Base-by-base conservation (phyloP, 92 coral and sea anemone genomes). In the Paramuricea clavata region DNA sequence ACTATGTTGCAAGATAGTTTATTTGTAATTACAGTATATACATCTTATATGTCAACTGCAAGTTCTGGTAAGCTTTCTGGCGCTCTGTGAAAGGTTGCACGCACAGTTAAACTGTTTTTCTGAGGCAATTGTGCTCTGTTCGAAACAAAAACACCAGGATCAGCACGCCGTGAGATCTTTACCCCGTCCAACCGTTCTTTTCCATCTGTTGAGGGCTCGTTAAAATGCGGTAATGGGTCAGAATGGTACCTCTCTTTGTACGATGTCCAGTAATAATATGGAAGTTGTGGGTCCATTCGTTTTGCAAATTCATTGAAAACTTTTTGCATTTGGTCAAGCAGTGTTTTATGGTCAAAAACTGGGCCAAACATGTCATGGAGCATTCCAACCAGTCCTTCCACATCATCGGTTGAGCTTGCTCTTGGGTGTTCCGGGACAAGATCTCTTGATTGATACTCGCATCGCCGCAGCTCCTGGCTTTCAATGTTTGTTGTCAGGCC, bases 371-470 rank as follows among this genome's bases (percentile, higher is more conserved):
- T 8, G 25, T 78, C 68, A 52, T 78, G 83, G 11, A 78, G 70
- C 5, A n/a, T 49, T 28, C 33, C 35, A 5, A 78, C 65, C 41
- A 78, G 39, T 27, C 70, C 83, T n/a, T 78, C 83, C 0, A 90
- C 95, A 81, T 89, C 93, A 69, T 92, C 91, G 13, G 95, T 89
- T 19, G 95, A 86, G 0, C 87, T 64, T 19, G 92, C 89, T 70
- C 91, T 76, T 12, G 90, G 90, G 70, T 92, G 92, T 83, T 92
- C 95, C 28, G 92, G 87, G 7, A 83, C 81, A 19, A 92, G 57
- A 2, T 31, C 68, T 30, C 70, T 28, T 28, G 25, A 31, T 41
- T 19, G 26, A 8, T 82, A 56, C 30, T 82, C 82, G 1, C 8
- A 44, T 12, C 91, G 76, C 19, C 91, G 52, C 15, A 65, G 54